Evolutionary conservation across 2,113 vertebrate species (phyloP), one percentile per base, ranked within the genome.

Genomic region (Nannospalax galili): DNA sequence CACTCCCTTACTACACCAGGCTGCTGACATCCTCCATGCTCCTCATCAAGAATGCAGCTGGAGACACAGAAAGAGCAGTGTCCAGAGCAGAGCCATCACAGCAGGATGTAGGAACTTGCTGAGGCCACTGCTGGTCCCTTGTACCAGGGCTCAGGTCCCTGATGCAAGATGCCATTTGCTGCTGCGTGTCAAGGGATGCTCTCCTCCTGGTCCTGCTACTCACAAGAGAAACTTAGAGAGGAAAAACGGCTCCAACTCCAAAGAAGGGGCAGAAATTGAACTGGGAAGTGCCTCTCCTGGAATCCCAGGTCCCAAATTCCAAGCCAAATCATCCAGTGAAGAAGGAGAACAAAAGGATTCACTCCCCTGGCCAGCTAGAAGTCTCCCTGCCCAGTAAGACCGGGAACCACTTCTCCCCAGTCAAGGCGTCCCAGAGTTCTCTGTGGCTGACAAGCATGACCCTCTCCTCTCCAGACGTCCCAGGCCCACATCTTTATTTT

Each of bases 401-500:
- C 37, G 84, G 37, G 78, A 45, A 5, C 11, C 32, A 1, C 30
- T 90, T 26, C 78, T 92, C 56, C 84, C 80, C 67, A 84, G 20
- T 81, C 93, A 72, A 60, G 80, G 81, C 30, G 16, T 81, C 45
- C 88, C 70, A 85, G 81, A 42, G 28, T 77, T 85, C 82, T 42
- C 91, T 0, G 6, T 78, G 20, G 56, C 60, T 78, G 14, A 65
- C 95, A 85, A 95, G 77, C 84, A 82, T 73, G 90, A 19, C 20
- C 0, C 56, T 64, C 45, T 90, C 35, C 69, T 91, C 90, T 81
- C 93, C 90, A 96, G 94, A 90, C 80, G 22, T 95, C 94, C 60
- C 45, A 42, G 40, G 95, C 81, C 93, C 82, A 97, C 91, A 81
- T 94, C 94, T 92, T 96, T 97, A 62, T 97, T 96, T 97, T 95